Evolutionary conservation across 2,888 invertebrate genomes (phyloP).

Genomic region (Scrobipalpa costella): DNA sequence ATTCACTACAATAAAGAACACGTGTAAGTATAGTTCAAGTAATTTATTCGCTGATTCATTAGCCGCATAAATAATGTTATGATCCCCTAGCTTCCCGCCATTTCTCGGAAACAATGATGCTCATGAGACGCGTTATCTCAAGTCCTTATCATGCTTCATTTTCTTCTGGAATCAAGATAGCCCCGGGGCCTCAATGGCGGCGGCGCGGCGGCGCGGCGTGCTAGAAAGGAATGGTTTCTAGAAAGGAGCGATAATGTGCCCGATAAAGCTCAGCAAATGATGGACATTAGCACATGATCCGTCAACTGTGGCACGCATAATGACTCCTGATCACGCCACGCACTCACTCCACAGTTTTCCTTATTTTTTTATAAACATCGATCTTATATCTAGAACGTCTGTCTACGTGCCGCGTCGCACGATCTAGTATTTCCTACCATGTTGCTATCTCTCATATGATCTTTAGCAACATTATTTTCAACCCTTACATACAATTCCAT

Average conservation of each 20-base stretch:
- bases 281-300: conserved; percentile 37
- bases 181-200: background rate
- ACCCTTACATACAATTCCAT: conserved; percentile 30
- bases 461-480: conserved; percentile 20
- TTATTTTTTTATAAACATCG: conserved; percentile 50
- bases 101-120: background rate
- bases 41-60: background rate
- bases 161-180: conserved; percentile 18
- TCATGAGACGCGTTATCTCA: conserved; percentile 2
- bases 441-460: conserved; percentile 9
- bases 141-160: background rate
- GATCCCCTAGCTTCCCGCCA: background rate
- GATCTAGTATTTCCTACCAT: conserved; percentile 32
- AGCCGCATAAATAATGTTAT: background rate
- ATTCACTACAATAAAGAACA: background rate
- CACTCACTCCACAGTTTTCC: conserved; percentile 45
- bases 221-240: conserved; percentile 22
- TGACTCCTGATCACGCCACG: conserved; percentile 43
- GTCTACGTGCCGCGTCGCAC: conserved; percentile 60
- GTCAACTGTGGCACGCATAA: conserved; percentile 41
- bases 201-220: background rate
- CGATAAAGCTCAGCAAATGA: conserved; percentile 26
- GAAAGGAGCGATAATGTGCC: conserved; percentile 14
- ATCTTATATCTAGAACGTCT: conserved; percentile 53
- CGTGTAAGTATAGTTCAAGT: background rate